These are phyloP conservation scores for Semotilus atromaculatus DNA, from an alignment of 2,797 vertebrate genomes.

Conservation along the genomic window DNA sequence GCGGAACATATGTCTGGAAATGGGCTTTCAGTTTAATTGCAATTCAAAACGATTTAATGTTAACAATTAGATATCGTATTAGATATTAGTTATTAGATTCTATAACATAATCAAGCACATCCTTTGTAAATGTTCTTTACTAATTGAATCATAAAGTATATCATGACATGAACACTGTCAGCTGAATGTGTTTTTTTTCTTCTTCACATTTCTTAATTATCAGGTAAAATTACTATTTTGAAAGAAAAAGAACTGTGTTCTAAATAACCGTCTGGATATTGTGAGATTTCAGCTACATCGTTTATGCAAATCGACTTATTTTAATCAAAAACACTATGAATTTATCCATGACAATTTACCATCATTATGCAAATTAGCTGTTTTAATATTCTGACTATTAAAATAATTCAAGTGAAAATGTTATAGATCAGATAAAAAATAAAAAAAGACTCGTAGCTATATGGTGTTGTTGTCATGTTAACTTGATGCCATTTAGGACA, in stretches of 20 bases:
- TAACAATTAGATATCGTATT: conserved; percentile 10
- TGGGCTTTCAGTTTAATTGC: neutral
- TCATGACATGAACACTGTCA: neutral
- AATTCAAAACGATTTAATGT: conserved; percentile 34
- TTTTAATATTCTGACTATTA: neutral
- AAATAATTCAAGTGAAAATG: neutral
- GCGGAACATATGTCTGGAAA: conserved; percentile 55
- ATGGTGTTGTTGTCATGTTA: neutral
- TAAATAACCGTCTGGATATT: neutral
- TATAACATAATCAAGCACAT: neutral
- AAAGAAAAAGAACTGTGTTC: neutral
- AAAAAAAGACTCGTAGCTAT: too few relatives aligned
- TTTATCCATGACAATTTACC: neutral
- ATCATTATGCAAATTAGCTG: neutral
- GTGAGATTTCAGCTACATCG: neutral
- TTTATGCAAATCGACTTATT: neutral
- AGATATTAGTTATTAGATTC: conserved; percentile 8
- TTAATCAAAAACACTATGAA: neutral
- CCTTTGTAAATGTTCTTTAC: neutral
- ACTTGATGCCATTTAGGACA: neutral
- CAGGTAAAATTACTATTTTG: neutral
- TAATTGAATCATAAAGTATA: neutral
- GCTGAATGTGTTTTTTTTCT: neutral
- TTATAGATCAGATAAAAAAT: neutral
- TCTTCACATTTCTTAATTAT: neutral